These are phyloP conservation scores for Cephalopholis sonnerati DNA, from an alignment of 2,113 vertebrate genomes.

Conservation along the genomic window DNA sequence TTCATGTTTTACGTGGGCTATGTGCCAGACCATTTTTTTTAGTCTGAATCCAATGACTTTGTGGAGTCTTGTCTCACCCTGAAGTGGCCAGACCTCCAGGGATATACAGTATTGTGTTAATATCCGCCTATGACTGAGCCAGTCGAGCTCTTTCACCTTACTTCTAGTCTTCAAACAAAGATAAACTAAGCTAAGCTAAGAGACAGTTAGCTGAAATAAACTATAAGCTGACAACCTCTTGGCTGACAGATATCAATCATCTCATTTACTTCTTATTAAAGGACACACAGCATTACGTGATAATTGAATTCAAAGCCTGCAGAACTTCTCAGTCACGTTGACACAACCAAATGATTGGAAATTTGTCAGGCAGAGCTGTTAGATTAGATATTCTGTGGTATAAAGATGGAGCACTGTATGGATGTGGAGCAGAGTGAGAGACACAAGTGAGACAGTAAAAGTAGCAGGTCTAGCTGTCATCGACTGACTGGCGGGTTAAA, in stretches of 20 bases:
- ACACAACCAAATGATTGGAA: not conserved
- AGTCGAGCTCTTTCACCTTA: not conserved
- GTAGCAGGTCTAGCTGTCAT: slow-evolving; percentile 60
- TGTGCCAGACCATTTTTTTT: too few species aligned
- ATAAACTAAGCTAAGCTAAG: not conserved
- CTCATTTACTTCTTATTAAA: not conserved
- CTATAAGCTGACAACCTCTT: not conserved
- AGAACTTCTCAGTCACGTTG: not conserved
- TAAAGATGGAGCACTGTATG: not conserved
- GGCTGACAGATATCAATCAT: not conserved
- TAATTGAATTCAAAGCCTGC: not conserved
- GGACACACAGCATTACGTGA: not conserved
- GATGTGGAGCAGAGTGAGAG: not conserved
- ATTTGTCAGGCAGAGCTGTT: not conserved
- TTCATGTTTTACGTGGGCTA: too few species aligned
- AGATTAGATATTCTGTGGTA: not conserved
- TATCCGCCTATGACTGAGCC: not conserved
- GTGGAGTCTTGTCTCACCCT: too few species aligned
- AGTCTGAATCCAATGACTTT: too few species aligned
- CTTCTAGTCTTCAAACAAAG: not conserved
- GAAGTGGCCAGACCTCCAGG: too few species aligned
- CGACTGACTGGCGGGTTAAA: slow-evolving; percentile 68
- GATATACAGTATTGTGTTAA: too few species aligned
- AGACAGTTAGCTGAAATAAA: not conserved
- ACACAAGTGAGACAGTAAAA: slow-evolving; percentile 52